Percentiles rank a stretch among this genome's conserved stretches.
Evolutionary conservation across 2,113 vertebrate genomes (phyloP).

Genomic region (Scartelaos histophorus): DNA sequence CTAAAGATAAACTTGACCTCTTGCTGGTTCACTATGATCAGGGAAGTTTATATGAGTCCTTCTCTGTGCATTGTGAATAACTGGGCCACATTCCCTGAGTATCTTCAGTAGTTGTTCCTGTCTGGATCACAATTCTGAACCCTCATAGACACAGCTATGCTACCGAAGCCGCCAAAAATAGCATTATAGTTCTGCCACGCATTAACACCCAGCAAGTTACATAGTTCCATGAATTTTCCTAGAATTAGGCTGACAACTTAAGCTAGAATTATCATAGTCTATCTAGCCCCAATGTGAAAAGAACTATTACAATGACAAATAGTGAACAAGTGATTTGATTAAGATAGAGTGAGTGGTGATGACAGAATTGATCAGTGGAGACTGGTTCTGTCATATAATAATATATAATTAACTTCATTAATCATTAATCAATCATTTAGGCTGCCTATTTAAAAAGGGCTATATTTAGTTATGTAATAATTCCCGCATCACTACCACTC

Average conservation of each 20-base stretch:
- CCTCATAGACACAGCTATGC: not conserved
- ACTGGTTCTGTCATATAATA: not conserved
- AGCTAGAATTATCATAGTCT: slow-evolving; percentile 33
- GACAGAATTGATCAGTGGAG: not conserved
- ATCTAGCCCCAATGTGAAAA: slow-evolving; percentile 15
- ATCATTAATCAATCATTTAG: too few relatives aligned
- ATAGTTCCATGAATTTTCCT: slow-evolving; percentile 36
- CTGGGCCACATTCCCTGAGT: slow-evolving; percentile 1
- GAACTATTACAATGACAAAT: not conserved
- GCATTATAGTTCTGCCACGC: not conserved
- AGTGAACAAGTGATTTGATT: not conserved
- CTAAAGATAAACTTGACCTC: not conserved
- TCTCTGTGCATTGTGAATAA: not conserved
- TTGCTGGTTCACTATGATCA: not conserved
- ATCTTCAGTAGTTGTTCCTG: slow-evolving; percentile 1
- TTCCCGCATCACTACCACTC: too few relatives aligned
- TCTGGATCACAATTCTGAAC: slow-evolving; percentile 15
- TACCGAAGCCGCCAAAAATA: slow-evolving; percentile 36
- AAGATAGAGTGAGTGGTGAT: not conserved
- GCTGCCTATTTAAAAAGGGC: not conserved
- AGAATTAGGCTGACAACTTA: slow-evolving; percentile 36
- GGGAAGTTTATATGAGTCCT: not conserved
- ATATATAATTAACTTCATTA: too few relatives aligned
- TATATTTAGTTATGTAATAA: too few relatives aligned
- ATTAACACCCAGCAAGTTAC: slow-evolving; percentile 33